Evolutionary conservation across 2,797 vertebrate species (phyloP).

Genomic region (Melanotaenia parkinsoni): DNA sequence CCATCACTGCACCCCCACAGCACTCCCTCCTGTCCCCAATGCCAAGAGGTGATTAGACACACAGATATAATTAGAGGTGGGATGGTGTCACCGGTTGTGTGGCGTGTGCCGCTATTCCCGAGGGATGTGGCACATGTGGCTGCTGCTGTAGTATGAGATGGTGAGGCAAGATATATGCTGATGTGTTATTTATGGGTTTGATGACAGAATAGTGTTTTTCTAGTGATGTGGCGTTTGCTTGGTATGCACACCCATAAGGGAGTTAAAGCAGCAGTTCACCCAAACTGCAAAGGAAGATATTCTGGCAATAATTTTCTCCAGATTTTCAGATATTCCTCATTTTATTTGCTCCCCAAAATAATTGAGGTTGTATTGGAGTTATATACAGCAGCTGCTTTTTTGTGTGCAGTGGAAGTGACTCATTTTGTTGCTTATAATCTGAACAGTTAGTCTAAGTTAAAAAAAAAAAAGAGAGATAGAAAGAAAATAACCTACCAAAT

Average conservation of each 20-base stretch:
- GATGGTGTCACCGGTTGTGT: slow-evolving; percentile 53
- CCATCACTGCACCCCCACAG: slow-evolving; percentile 65
- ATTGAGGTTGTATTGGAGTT: too few relatives aligned
- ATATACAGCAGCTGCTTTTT: too few relatives aligned
- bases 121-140: slow-evolving; percentile 52
- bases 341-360: background rate
- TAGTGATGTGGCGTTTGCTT: slow-evolving; percentile 6
- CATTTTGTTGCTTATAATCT: background rate
- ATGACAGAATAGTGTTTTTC: slow-evolving; percentile 16
- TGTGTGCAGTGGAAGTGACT: background rate
- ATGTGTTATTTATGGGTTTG: slow-evolving; percentile 24
- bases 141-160: slow-evolving; percentile 31
- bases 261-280: background rate
- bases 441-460: too few relatives aligned
- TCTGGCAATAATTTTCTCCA: background rate
- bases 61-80: slow-evolving; percentile 94
- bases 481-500: background rate
- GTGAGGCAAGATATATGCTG: slow-evolving; percentile 18
- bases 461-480: background rate
- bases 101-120: slow-evolving; percentile 36
- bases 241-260: background rate
- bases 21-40: slow-evolving; percentile 83
- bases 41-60: slow-evolving; percentile 93
- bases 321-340: background rate
- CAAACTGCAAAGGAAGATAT: slow-evolving; percentile 7